phyloP scores from a whole-genome alignment of 2,888 invertebrate species.

The Andrena fulva region DNA sequence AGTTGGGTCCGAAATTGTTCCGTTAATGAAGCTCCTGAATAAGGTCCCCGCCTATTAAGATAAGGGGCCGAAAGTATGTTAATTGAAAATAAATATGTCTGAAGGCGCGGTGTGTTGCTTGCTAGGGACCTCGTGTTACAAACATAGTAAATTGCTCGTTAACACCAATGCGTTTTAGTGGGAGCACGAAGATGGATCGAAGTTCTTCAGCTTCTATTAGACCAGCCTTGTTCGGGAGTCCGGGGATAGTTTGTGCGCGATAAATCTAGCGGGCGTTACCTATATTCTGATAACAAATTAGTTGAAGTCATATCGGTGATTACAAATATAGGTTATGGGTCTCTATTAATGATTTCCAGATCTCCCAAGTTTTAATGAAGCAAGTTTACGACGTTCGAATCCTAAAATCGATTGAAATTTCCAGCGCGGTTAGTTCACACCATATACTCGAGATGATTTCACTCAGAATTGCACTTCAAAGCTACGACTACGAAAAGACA shows the following conservation, averaged over 20 bases:
- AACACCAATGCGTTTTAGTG: conserved; percentile 18
- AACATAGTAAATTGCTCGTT: conserved; percentile 34
- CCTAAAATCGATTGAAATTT: too few species aligned
- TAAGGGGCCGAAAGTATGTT: conserved; percentile 6
- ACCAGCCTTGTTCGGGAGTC: conserved; percentile 12
- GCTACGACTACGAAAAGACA: too few species aligned
- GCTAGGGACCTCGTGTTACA: background rate
- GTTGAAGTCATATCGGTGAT: background rate
- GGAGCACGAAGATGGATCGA: background rate
- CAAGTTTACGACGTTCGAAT: too few species aligned
- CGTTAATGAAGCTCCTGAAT: background rate
- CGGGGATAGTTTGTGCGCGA: conserved; percentile 3
- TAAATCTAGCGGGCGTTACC: conserved; percentile 1
- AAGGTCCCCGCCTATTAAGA: background rate
- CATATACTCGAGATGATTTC: too few species aligned
- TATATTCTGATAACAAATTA: conserved; percentile 5
- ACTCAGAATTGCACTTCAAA: too few species aligned
- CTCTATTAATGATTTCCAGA: background rate
- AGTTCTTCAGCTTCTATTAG: conserved; percentile 6
- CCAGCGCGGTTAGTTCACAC: too few species aligned
- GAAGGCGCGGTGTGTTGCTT: background rate
- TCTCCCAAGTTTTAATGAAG: too few species aligned
- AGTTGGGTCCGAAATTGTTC: background rate
- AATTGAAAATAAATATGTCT: conserved; percentile 44
- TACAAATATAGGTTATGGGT: background rate